phyloP scores from a whole-genome alignment of 2,888 invertebrate species.

The Pocota personata region DNA sequence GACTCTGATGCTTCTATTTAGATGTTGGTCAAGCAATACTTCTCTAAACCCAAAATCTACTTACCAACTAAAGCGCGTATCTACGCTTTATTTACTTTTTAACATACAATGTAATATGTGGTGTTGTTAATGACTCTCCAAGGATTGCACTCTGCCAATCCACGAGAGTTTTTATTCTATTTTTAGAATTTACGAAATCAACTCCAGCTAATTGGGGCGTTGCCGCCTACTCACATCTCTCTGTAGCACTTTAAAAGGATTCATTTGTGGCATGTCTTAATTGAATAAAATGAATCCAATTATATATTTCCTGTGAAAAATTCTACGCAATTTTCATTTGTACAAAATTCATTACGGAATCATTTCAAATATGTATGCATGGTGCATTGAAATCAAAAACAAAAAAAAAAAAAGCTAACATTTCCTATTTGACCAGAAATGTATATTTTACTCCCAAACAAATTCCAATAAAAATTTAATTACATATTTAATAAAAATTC shows the following conservation, averaged over 20 bases:
- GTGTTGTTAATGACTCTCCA: background rate
- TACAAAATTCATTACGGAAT: constrained; percentile 35
- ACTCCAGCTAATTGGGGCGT: constrained; percentile 5
- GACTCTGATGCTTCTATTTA: too few relatives aligned
- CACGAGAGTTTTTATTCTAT: background rate
- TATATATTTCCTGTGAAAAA: constrained; percentile 1
- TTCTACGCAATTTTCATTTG: constrained; percentile 9
- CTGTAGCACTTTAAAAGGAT: background rate
- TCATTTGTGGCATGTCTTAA: constrained; percentile 18
- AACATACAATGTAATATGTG: too few relatives aligned
- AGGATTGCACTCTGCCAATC: background rate
- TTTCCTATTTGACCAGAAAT: constrained; percentile 41
- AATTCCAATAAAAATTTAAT: constrained; percentile 60
- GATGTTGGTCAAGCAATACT: too few relatives aligned
- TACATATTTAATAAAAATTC: constrained; percentile 43
- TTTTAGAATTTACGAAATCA: background rate
- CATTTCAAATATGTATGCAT: constrained; percentile 18
- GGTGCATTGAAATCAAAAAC: background rate
- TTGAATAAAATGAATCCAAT: constrained; percentile 50
- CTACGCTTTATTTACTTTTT: too few relatives aligned
- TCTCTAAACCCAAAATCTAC: too few relatives aligned
- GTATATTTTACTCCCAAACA: constrained; percentile 50
- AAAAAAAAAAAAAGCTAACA: background rate
- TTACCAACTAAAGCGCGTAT: too few relatives aligned
- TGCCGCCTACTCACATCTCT: background rate